Base-by-base conservation (phyloP, 2,888 invertebrate genomes). In the Trissolcus japonicus region DNA sequence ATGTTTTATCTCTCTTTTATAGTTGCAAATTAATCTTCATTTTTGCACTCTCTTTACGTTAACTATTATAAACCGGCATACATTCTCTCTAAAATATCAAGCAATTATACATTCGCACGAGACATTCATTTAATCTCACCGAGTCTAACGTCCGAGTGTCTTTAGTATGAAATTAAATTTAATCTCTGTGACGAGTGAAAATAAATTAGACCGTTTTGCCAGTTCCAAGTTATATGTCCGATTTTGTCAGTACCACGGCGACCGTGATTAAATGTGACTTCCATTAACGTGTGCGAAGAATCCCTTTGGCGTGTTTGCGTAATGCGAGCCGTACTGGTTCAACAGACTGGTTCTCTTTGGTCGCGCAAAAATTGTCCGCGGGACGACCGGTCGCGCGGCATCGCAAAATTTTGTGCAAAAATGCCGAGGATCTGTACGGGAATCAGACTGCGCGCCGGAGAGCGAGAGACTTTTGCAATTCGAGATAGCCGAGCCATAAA, bases 401-500 rank as follows among this genome's bases (percentile, higher is more conserved):
- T 35, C 29, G 63, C 53, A 65, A 73, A 65, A 73, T 65, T 73
- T 73, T 50, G 40, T 46, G 60, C 14, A 73, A 73, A 73, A 73
- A 60, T 73, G 48, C 46, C 25, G 16, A 13, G n/a, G 40, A n/a
- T 21, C 43, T 55, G 61, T 71, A 59, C 72, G 54, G 6, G 57
- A 57, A 71, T 71, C 53, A 61, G 25, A 48, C 16, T 7, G 9
- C n/a, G 53, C 57, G 59, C 35, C 40, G 50, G 19, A 65, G 63
- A 50, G 19, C 29, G 68, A 56, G 69, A 46, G 73, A 61, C 79
- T 79, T 79, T 67, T 72, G 82, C 82, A 81, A 83, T 83, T 83
- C 79, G 80, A 83, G 83, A 84, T 83, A 80, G 81, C 81, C 66
- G 67, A 78, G 81, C 78, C 73, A 85, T 85, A 85, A 85, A 85